phyloP scores from a whole-genome alignment of 2,797 vertebrate species.

The Centroberyx gerrardi region DNA sequence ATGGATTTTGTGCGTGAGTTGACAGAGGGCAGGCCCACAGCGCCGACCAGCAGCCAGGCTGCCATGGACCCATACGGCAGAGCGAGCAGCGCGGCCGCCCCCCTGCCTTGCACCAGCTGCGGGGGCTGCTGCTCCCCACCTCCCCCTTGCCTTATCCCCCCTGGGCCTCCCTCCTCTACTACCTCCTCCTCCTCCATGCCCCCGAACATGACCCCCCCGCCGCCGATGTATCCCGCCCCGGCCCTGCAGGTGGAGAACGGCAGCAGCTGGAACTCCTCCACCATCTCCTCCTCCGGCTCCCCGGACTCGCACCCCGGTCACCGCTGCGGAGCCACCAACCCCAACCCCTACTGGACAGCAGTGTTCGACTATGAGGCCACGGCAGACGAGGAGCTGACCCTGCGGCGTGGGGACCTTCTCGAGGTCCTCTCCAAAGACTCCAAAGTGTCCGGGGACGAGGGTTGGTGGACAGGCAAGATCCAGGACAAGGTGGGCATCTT shows the following conservation, averaged over 20 bases:
- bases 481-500: slow-evolving; percentile 94
- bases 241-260: slow-evolving; percentile 82
- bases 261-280: slow-evolving; percentile 84
- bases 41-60: slow-evolving; percentile 73
- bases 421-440: slow-evolving; percentile 95
- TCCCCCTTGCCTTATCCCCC: slow-evolving; percentile 79
- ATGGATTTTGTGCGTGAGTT: slow-evolving; percentile 84
- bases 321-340: slow-evolving; percentile 66
- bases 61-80: slow-evolving; percentile 86
- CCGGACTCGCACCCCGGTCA: slow-evolving; percentile 82
- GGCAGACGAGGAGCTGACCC: slow-evolving; percentile 92
- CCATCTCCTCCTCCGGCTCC: slow-evolving; percentile 80
- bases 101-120: slow-evolving; percentile 84
- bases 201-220: slow-evolving; percentile 75
- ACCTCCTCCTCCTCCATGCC: slow-evolving; percentile 72
- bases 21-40: slow-evolving; percentile 79
- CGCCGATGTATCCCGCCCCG: slow-evolving; percentile 69
- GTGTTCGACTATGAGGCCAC: slow-evolving; percentile 95
- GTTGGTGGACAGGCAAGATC: slow-evolving; percentile 96
- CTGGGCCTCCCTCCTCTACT: slow-evolving; percentile 72
- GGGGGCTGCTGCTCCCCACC: slow-evolving; percentile 86
- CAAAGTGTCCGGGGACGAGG: slow-evolving; percentile 93
- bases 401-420: slow-evolving; percentile 90
- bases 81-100: slow-evolving; percentile 74
- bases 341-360: slow-evolving; percentile 90